Evolutionary conservation across 2,113 vertebrate species (phyloP).

Genomic region (Hepsetus odoe): DNA sequence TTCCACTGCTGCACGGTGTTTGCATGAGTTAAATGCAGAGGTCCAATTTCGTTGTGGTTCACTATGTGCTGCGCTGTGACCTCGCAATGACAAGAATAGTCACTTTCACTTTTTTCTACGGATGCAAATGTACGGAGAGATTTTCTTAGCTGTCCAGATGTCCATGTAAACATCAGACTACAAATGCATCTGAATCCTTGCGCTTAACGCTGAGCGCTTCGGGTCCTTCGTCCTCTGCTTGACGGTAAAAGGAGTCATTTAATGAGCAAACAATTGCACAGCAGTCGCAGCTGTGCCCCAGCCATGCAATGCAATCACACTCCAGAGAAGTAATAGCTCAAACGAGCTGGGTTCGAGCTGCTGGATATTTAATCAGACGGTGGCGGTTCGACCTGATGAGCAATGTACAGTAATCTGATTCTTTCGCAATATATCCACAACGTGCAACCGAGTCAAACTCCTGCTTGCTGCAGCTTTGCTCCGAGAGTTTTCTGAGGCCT

Average conservation of each 20-base stretch:
- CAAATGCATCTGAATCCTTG: too few species aligned
- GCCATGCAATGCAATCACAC: conserved; percentile 47
- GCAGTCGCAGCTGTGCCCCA: background rate
- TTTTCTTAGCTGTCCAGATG: too few species aligned
- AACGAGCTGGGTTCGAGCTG: background rate
- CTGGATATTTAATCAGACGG: conserved; percentile 34
- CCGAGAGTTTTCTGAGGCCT: background rate
- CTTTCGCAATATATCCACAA: conserved; percentile 28
- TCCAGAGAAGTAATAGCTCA: conserved; percentile 26
- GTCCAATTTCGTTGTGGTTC: too few species aligned
- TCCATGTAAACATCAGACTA: too few species aligned
- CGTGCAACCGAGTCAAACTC: background rate
- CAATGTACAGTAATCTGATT: conserved; percentile 40
- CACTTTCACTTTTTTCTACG: too few species aligned
- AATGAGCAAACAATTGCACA: conserved; percentile 35
- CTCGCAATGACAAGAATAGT: too few species aligned
- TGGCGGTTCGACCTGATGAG: conserved; percentile 36
- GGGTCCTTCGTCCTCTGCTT: too few species aligned
- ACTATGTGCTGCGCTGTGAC: too few species aligned
- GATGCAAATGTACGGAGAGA: too few species aligned
- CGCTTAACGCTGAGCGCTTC: too few species aligned
- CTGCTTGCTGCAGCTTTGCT: background rate
- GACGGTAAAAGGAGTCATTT: conserved; percentile 32
- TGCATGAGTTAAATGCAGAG: too few species aligned
- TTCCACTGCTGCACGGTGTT: too few species aligned